Percentiles rank a stretch among this genome's conserved stretches.
phyloP scores from a whole-genome alignment of 2,113 vertebrate species.

The Psilopsiagon aurifrons region DNA sequence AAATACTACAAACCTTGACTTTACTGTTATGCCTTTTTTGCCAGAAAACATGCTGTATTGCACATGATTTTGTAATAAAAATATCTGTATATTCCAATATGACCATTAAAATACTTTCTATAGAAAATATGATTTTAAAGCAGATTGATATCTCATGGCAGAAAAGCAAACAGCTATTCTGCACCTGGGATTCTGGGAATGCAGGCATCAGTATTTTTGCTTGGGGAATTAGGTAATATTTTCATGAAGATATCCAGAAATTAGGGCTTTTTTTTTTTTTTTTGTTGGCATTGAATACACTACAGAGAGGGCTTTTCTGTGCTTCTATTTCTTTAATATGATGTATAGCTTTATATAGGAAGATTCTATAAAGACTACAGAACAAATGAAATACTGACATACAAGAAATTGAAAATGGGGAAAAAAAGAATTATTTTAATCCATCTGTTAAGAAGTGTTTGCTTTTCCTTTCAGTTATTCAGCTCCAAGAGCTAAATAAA shows the following conservation, averaged over 20 bases:
- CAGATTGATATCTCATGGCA: background rate
- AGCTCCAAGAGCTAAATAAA: background rate
- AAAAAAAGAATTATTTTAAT: background rate
- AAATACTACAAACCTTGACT: background rate
- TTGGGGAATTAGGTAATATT: background rate
- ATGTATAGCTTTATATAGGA: background rate
- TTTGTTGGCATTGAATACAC: background rate
- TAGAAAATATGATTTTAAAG: background rate
- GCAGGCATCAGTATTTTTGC: background rate
- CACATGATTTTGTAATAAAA: background rate
- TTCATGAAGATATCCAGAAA: background rate
- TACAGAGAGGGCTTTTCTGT: background rate
- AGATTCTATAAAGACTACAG: background rate
- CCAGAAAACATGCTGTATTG: background rate
- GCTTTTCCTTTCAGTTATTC: background rate
- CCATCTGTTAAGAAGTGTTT: background rate
- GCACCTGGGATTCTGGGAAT: background rate
- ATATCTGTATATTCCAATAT: background rate
- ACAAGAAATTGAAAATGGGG: background rate
- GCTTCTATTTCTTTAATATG: background rate
- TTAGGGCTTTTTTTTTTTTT: background rate
- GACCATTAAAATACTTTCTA: background rate
- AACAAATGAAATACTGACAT: background rate
- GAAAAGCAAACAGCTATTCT: background rate
- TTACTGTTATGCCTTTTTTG: fast-evolving